Evolutionary conservation across 2,888 invertebrate genomes (phyloP), one percentile per base, ranked within the genome.

Genomic region (Cataglyphis albicans): DNA sequence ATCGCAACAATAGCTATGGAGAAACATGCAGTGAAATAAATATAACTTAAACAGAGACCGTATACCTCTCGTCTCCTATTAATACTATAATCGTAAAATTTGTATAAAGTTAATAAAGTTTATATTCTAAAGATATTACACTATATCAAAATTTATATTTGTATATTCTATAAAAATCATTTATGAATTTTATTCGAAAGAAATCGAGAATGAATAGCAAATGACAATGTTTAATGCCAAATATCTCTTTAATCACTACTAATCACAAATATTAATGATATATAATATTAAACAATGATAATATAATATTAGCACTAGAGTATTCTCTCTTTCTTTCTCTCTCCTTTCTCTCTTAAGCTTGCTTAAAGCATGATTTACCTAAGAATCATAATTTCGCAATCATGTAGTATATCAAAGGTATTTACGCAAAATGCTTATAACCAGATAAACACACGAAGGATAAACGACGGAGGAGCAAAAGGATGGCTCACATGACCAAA

Each of bases 401-500:
- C 5, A 38, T 52, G 29, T 21, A 12, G 35, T 25, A 12, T 21
- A 41, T 18, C 38, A n/a, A 41, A 15, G 38, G 18, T 57, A 65
- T 41, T n/a, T 41, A 7, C 18, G 61, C 32, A 25, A 29, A 41
- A 29, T 67, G 55, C 57, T 76, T 65, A 57, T 52, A 38, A 21
- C 3, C 38, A 38, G 59, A 78, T 35, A 68, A 68, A 41, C 12
- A 38, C 44, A 25, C 35, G 6, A 61, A 38, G 64, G 18, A 55
- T 29, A 18, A 55, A 48, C 44, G 29, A n/a, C 12, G n/a, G 12
- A n/a, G 25, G 21, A 57, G 81, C 82, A 68, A 68, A 68, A 32
- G 55, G 52, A 38, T 18, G 32, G 29, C 21, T 70, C 68, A 35
- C 78, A 41, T 57, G 44, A 70, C 44, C 78, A 89, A 89, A 89